These are phyloP conservation scores for Drosophila subsilvestris DNA, from an alignment of 2,888 invertebrate genomes.

Conservation along the genomic window DNA sequence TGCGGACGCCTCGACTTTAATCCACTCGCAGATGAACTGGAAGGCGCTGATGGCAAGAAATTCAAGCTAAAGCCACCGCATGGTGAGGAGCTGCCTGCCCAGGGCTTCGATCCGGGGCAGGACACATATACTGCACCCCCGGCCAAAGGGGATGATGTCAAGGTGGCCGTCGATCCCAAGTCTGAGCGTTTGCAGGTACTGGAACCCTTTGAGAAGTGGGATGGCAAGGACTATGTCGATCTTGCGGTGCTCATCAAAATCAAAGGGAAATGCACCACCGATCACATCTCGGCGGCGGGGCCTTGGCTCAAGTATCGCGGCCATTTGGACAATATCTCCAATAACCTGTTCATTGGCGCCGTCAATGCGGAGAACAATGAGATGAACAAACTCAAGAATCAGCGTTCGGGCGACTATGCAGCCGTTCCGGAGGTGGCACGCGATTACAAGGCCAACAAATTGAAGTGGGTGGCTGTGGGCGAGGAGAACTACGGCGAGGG, in stretches of 20 bases:
- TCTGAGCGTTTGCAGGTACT: slow-evolving; percentile 97
- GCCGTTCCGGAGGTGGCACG: slow-evolving; percentile 97
- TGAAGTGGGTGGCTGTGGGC: slow-evolving; percentile 95
- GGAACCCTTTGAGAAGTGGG: slow-evolving; percentile 96
- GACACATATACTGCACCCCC: slow-evolving; percentile 97
- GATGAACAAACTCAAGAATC: slow-evolving; percentile 97
- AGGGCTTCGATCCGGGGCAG: slow-evolving; percentile 98
- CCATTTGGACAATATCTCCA: slow-evolving; percentile 99
- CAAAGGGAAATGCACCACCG: slow-evolving; percentile 99
- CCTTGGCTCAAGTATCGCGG: slow-evolving; percentile 99
- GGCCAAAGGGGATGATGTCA: slow-evolving; percentile 83
- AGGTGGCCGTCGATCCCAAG: slow-evolving; percentile 93
- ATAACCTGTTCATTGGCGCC: slow-evolving; percentile 98
- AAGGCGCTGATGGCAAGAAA: slow-evolving; percentile 92
- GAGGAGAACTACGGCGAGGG: slow-evolving; percentile 96
- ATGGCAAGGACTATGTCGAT: slow-evolving; percentile 96
- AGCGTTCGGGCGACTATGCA: slow-evolving; percentile 92
- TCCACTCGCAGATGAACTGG: slow-evolving; percentile 93
- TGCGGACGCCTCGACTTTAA: slow-evolving; percentile 96
- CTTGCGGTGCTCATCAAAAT: slow-evolving; percentile 97
- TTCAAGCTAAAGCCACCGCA: slow-evolving; percentile 94
- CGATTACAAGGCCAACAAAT: slow-evolving; percentile 94
- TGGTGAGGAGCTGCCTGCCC: slow-evolving; percentile 95
- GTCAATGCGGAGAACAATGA: slow-evolving; percentile 93
- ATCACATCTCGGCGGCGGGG: slow-evolving; percentile 99